These are phyloP conservation scores for Argopecten irradians DNA, from an alignment of 1,140 invertebrate species.

Conservation along the genomic window DNA sequence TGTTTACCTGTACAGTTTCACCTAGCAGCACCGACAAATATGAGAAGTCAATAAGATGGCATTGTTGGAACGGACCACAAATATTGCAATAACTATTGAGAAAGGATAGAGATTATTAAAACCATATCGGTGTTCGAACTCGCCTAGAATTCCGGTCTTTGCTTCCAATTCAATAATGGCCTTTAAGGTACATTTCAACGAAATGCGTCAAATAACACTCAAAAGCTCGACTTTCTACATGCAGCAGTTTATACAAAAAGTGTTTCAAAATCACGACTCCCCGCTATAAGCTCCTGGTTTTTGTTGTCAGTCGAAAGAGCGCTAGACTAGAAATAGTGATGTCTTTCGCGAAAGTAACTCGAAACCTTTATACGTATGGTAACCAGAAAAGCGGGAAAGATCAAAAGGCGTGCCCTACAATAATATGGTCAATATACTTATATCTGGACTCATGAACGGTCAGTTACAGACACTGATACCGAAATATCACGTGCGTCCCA, in stretches of 20 bases:
- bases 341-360: background rate
- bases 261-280: background rate
- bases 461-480: background rate
- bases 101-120: background rate
- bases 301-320: background rate
- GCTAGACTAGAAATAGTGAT: background rate
- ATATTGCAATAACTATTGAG: conserved; percentile 17
- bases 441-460: background rate
- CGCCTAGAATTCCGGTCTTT: background rate
- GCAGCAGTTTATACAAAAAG: background rate
- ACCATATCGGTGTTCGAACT: conserved; percentile 8
- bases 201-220: background rate
- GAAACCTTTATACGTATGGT: background rate
- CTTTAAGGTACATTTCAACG: background rate
- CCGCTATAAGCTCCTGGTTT: too few relatives aligned
- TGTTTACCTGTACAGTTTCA: background rate
- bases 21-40: background rate
- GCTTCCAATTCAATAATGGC: background rate
- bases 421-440: background rate
- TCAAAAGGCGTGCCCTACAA: background rate
- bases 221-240: background rate
- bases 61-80: background rate
- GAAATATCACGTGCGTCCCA: background rate
- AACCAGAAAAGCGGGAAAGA: background rate
- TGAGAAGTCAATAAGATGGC: background rate